phyloP scores from a whole-genome alignment of 2,888 invertebrate species.

The Heliconius erato region DNA sequence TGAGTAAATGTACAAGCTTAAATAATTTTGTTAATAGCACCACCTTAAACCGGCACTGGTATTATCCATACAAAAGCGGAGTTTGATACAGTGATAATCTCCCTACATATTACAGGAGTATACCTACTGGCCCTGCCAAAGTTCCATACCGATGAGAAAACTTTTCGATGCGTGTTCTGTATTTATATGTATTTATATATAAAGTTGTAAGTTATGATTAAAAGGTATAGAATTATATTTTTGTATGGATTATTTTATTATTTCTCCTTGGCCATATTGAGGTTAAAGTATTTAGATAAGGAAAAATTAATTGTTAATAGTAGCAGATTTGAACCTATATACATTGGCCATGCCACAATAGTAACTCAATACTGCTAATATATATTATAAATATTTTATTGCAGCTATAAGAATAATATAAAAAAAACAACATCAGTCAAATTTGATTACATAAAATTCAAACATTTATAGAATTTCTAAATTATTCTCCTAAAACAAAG shows the following conservation, averaged over 20 bases:
- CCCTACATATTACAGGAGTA: background rate
- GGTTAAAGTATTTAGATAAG: background rate
- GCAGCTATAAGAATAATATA: too few species aligned
- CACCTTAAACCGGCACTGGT: slow-evolving; percentile 9
- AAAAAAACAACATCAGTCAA: too few species aligned
- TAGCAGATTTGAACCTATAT: too few species aligned
- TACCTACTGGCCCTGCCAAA: slow-evolving; percentile 44
- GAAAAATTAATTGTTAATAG: too few species aligned
- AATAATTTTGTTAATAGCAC: background rate
- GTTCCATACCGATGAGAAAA: slow-evolving; percentile 50
- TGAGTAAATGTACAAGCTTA: background rate
- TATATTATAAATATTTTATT: too few species aligned
- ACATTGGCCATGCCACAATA: too few species aligned
- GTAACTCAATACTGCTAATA: too few species aligned
- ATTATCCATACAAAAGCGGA: slow-evolving; percentile 30
- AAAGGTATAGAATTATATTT: background rate
- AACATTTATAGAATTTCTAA: background rate
- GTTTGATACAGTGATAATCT: slow-evolving; percentile 44
- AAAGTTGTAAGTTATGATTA: slow-evolving; percentile 46
- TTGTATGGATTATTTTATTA: background rate
- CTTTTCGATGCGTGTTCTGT: slow-evolving; percentile 34
- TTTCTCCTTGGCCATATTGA: background rate
- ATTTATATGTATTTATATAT: slow-evolving; percentile 46
- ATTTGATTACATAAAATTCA: too few species aligned
- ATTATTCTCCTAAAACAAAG: background rate